Evolutionary conservation across 2,113 vertebrate genomes (phyloP).

Genomic region (Cynopterus brachyotis): DNA sequence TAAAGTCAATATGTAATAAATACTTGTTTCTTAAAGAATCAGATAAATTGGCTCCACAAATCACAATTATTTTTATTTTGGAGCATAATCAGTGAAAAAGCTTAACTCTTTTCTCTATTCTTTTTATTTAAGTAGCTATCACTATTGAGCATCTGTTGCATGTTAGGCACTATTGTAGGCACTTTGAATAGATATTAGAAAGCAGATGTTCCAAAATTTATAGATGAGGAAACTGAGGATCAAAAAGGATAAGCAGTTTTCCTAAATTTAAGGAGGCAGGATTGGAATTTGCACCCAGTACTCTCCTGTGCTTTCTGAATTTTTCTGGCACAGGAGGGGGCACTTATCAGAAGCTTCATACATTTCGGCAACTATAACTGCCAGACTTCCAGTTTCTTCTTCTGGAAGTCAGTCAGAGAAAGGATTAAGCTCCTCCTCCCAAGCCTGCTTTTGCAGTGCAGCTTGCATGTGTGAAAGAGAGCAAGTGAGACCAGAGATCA

Average conservation of each 20-base stretch:
- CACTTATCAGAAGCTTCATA: slow-evolving; percentile 18
- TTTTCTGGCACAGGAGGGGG: background rate
- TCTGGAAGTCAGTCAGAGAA: slow-evolving; percentile 27
- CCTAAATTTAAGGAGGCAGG: background rate
- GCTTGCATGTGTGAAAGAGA: background rate
- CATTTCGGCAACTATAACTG: slow-evolving; percentile 37
- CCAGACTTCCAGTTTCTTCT: slow-evolving; percentile 52
- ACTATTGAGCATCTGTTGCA: background rate
- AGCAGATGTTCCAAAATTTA: background rate
- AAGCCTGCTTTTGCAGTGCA: slow-evolving; percentile 25
- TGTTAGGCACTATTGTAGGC: background rate
- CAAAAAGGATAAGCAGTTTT: background rate
- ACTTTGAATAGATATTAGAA: background rate
- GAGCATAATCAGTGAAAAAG: background rate
- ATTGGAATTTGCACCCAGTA: background rate
- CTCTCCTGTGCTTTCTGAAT: background rate
- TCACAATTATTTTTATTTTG: background rate
- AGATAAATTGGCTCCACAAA: background rate
- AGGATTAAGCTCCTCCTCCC: background rate
- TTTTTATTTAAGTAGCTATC: background rate
- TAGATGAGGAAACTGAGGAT: slow-evolving; percentile 35
- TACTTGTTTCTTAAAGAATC: background rate
- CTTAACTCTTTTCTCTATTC: background rate
- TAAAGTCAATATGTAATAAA: slow-evolving; percentile 1
- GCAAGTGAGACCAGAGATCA: background rate